Base-by-base conservation (phyloP, 2,888 invertebrate species). In the Kryphioiulus occultus region DNA sequence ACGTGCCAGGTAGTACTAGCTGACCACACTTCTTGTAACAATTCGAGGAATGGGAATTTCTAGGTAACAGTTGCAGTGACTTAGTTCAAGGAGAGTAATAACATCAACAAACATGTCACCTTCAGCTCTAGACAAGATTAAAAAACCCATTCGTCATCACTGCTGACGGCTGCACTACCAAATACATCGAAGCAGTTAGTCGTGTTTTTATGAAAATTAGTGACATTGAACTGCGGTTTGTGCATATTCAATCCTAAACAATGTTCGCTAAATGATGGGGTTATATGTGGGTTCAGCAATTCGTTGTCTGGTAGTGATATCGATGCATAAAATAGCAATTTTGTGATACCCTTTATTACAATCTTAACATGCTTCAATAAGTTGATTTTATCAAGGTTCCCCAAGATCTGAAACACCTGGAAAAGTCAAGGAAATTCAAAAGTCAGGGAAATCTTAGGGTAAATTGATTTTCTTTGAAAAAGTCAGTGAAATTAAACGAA, bases 41-140 rank as follows among this genome's bases (percentile, higher is more conserved):
- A 30, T 78, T 78, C 78, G 30, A 78, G 30, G 78, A 78, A 78
- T 78, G 30, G 30, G 78, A 78, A 26, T 78, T 32, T 30, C 78
- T 78, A 30, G 78, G 78, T 78, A 78, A 78, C 30, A 32, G 15
- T 68, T 78, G 30, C 30, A 26, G 15, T 30, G 30, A 4, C 30
- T 30, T 78, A 9, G 30, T 78, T 32, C 15, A 78, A 78, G 78
- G 78, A 26, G 78, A 17, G 78, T 68, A 26, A 26, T n/a, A 68
- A 68, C 26, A 26, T 26, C 68, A 12, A 68, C 68, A 68, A 68
- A 68, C 68, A 68, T 68, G 68, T 68, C 68, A 68, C 68, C 68
- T 68, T 68, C 68, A 68, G n/a, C 68, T 68, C n/a, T n/a, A 78
- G 30, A 78, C 78, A 78, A 78, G 78, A 78, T 68, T 68, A 68